Conservation (phyloP, 2,888 invertebrate genomes). For the Escarpia spicata region DNA sequence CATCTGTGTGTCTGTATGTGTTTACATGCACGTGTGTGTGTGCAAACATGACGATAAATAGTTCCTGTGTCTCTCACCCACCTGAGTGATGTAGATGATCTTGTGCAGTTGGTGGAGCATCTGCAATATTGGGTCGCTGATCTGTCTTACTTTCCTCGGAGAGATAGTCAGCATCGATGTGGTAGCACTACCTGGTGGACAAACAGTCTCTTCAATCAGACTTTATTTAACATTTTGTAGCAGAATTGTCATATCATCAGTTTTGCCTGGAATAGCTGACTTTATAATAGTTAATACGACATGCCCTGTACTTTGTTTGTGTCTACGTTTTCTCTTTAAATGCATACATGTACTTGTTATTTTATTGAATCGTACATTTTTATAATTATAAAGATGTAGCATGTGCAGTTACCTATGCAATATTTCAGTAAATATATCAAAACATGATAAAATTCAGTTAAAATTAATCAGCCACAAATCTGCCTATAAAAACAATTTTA, state of each 20-base stretch:
- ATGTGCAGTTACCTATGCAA: too few relatives aligned
- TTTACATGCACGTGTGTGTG: background rate
- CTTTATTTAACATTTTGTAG: background rate
- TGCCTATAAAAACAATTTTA: too few relatives aligned
- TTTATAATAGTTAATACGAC: background rate
- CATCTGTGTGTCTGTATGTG: too few relatives aligned
- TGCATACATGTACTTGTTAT: too few relatives aligned
- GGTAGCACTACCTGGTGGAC: constrained; percentile 51
- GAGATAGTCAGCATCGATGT: constrained; percentile 59
- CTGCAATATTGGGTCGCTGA: constrained; percentile 63
- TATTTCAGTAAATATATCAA: too few relatives aligned
- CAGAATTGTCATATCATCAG: background rate
- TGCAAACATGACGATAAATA: background rate
- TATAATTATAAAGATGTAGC: too few relatives aligned
- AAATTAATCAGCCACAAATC: too few relatives aligned
- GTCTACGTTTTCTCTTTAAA: too few relatives aligned
- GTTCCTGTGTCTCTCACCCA: constrained; percentile 40
- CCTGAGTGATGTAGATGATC: constrained; percentile 55
- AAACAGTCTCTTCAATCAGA: background rate
- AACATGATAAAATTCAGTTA: too few relatives aligned
- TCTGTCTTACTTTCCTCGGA: constrained; percentile 59
- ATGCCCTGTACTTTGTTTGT: too few relatives aligned
- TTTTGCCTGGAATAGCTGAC: background rate
- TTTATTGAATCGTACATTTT: too few relatives aligned
- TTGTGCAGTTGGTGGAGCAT: constrained; percentile 64